phyloP scores from a whole-genome alignment of 2,113 vertebrate genomes.

The Gulo gulo region DNA sequence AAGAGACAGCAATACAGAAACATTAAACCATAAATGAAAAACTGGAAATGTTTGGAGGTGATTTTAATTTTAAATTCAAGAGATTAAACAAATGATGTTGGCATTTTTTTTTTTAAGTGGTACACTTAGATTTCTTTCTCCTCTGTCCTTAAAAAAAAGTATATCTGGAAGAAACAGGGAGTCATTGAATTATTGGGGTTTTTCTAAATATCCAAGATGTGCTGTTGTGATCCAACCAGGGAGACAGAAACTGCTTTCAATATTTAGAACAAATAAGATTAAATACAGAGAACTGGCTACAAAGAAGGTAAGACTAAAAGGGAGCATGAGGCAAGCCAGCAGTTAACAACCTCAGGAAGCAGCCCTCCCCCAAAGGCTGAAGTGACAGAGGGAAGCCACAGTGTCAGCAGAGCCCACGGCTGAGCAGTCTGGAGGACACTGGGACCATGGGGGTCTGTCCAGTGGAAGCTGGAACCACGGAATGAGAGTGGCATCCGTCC shows the following conservation, averaged over 20 bases:
- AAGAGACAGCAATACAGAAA: background rate
- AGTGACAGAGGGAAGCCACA: background rate
- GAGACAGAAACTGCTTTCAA: background rate
- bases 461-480: background rate
- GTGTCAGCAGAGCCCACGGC: background rate
- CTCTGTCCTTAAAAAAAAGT: background rate
- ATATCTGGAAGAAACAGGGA: background rate
- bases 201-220: background rate
- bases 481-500: background rate
- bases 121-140: background rate
- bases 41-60: background rate
- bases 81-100: background rate
- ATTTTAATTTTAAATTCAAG: slow-evolving; percentile 26
- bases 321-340: background rate
- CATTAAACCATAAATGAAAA: background rate
- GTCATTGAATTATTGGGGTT: background rate
- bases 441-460: too few species aligned
- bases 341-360: background rate
- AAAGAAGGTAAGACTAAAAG: background rate
- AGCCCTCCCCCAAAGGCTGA: background rate
- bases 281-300: background rate
- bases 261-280: background rate
- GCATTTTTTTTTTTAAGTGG: background rate
- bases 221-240: background rate
- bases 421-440: background rate